A percentile compares a stretch with the other conserved stretches of the same genome.
These are phyloP conservation scores for Arizona elegans DNA, from an alignment of 2,113 vertebrate genomes.

Conservation along the genomic window DNA sequence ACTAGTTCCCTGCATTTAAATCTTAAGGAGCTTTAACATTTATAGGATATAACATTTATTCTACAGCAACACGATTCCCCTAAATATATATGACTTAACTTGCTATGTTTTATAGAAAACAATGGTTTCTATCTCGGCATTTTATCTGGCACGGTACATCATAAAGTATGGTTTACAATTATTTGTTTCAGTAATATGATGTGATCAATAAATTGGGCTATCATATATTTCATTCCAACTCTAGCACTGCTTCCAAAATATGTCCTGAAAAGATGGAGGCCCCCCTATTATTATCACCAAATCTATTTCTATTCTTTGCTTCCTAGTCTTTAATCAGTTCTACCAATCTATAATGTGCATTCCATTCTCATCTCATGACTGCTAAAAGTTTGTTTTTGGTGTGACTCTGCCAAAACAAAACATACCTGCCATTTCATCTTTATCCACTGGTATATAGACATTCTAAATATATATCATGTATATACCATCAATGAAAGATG, in stretches of 20 bases:
- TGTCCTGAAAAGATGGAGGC: background rate
- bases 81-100: background rate
- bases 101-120: background rate
- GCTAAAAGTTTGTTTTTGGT: background rate
- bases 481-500: background rate
- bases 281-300: background rate
- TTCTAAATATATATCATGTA: background rate
- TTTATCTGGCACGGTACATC: background rate
- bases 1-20: background rate
- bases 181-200: background rate
- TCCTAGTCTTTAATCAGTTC: background rate
- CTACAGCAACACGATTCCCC: background rate
- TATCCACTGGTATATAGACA: background rate
- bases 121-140: background rate
- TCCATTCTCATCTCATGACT: background rate
- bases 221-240: background rate
- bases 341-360: background rate
- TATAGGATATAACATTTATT: background rate
- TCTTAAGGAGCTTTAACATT: background rate
- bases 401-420: background rate
- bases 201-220: background rate
- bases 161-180: background rate
- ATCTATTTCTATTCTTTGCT: background rate
- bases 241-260: background rate
- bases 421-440: background rate